phyloP scores from a whole-genome alignment of 2,797 vertebrate genomes.

The Poeciliopsis turneri region DNA sequence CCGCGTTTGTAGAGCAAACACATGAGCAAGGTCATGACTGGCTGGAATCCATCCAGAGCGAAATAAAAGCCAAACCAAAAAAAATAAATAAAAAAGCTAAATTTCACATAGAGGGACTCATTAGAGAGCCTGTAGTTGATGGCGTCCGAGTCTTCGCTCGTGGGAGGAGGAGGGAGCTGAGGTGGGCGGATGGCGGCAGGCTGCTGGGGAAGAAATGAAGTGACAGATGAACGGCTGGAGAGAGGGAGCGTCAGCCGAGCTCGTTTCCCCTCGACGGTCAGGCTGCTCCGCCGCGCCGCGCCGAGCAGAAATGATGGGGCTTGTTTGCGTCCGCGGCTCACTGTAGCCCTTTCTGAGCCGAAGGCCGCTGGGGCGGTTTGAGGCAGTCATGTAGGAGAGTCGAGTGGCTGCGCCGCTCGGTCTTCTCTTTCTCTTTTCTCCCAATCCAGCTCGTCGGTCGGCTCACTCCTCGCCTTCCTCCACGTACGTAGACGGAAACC shows the following conservation, averaged over 20 bases:
- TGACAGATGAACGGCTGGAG: slow-evolving; percentile 20
- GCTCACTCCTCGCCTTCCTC: slow-evolving; percentile 91
- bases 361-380: slow-evolving; percentile 48
- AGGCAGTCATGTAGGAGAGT: slow-evolving; percentile 34
- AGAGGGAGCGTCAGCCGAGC: slow-evolving; percentile 52
- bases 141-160: slow-evolving; percentile 61
- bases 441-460: neutral
- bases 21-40: slow-evolving; percentile 66
- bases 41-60: slow-evolving; percentile 42
- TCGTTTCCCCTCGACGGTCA: slow-evolving; percentile 56
- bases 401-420: slow-evolving; percentile 20
- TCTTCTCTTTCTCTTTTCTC: slow-evolving; percentile 7
- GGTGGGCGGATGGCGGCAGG: slow-evolving; percentile 4
- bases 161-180: slow-evolving; percentile 12
- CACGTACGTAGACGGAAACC: slow-evolving; percentile 98
- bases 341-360: slow-evolving; percentile 36
- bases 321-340: slow-evolving; percentile 31
- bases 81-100: neutral
- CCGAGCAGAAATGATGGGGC: slow-evolving; percentile 36
- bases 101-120: slow-evolving; percentile 17
- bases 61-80: neutral
- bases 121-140: slow-evolving; percentile 13
- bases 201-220: slow-evolving; percentile 21
- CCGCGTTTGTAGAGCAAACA: slow-evolving; percentile 59
- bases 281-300: slow-evolving; percentile 62